Base-by-base conservation (phyloP, 2,888 invertebrate genomes). In the Hypena proboscidalis region DNA sequence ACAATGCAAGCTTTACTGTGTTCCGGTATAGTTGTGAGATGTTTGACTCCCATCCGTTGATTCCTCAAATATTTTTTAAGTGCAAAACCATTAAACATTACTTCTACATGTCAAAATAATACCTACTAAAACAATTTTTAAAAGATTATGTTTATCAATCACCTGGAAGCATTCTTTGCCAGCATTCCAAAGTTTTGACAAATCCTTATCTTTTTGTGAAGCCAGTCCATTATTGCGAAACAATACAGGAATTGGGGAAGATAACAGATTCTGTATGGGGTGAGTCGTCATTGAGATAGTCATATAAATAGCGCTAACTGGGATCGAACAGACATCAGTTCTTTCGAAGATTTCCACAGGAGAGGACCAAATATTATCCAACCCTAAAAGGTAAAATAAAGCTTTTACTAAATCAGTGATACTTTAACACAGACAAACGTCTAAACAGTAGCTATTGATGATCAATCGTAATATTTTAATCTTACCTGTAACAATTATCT, bases 161-260 rank as follows among this genome's bases (percentile, higher is more conserved):
- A 32, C 8, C 4, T 11, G 1, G 5, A 26, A 13, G 11, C 7
- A 10, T 7, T 29, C n/a, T 1, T 34, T 23, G 10, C 33, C 2
- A 34, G 26, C 44, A 45, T 88, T 83, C 86, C 85, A 53, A 77
- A 50, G 64, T 33, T 74, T 80, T 85, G 82, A 87, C 82, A 58
- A 80, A 74, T 65, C 59, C 65, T 74, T 84, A 75, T 77, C 74
- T 47, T 27, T 30, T 3, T 31, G 23, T 49, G 6, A 23, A 38
- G 34, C 34, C 30, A 13, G 49, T 49, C 62, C 63, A 74, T 78
- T 82, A 74, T 80, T 77, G 74, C 72, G 49, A 79, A 83, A 84
- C 80, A 83, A 85, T 80, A 32, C 9, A 11, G n/a, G n/a, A n/a
- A n/a, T n/a, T n/a, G n/a, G n/a, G 10, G 69, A 51, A 50, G 54